Base-by-base conservation (phyloP, 1,140 invertebrate genomes). In the Nasonia longicornis region DNA sequence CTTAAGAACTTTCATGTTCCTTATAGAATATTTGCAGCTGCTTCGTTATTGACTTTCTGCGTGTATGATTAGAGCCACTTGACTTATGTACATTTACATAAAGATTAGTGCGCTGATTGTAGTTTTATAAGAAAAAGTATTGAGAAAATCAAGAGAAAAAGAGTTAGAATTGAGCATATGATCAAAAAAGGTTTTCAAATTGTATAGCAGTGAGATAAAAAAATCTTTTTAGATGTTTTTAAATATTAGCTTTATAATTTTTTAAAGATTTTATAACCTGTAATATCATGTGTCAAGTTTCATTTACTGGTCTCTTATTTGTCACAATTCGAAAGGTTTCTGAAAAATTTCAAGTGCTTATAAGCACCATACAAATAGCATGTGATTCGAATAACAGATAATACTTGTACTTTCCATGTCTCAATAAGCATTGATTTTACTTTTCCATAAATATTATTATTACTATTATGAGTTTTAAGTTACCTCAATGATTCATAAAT, bases 1-100 rank as follows among this genome's bases (percentile, higher is more conserved):
- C 82, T 88, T 89, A 89, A 85, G 85, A 88, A 88, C 80, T 84
- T 89, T 87, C 87, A 90, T 86, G 89, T 90, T 90, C 88, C 87
- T 90, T 85, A 86, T 88, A 88, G 85, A 82, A 85, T 89, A 89
- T 88, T 85, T 84, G 83, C 80, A 82, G 84, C 84, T 85, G 88
- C 87, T 89, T 88, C 87, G 82, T 88, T 88, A 85, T 88, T 87
- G 75, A 87, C 87, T 89, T 88, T 78, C 83, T 83, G 86, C 85
- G 85, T 79, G 85, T 84, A 73, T 78, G 70, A 69, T 42, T 82
- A 83, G 79, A 83, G 80, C 67, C 83, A 85, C 79, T 81, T 81
- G 80, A 84, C 84, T 84, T 84, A 84, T 84, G 80, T 84, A 85
- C 82, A 26, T 83, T 82, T 82, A 83, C 83, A 80, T 83, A 84